phyloP scores from a whole-genome alignment of 2,797 vertebrate genomes.

The Acrossocheilus wenchowensis region DNA sequence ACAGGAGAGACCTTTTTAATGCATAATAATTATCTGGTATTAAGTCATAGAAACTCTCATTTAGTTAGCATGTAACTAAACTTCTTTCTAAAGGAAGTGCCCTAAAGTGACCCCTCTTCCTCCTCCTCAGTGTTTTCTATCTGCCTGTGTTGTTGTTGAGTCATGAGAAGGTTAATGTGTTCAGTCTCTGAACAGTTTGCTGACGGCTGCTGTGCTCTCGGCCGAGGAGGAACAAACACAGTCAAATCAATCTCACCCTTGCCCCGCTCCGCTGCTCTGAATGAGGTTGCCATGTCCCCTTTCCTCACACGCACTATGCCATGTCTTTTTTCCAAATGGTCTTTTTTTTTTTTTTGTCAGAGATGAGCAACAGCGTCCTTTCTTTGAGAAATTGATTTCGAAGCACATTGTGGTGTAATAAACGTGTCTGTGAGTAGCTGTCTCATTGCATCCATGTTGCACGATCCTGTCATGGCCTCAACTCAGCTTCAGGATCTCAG shows the following conservation, averaged over 20 bases:
- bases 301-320: neutral
- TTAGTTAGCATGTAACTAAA: neutral
- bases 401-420: too few relatives aligned
- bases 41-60: neutral
- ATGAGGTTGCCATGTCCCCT: conserved; percentile 13
- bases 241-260: conserved; percentile 43
- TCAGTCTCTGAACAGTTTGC: conserved; percentile 49
- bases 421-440: neutral
- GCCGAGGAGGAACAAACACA: conserved; percentile 52
- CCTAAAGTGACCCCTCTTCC: neutral
- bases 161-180: conserved; percentile 57
- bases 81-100: neutral
- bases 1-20: neutral
- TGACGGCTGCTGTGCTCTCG: conserved; percentile 42
- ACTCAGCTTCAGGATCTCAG: neutral
- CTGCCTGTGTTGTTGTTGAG: conserved; percentile 22
- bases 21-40: neutral
- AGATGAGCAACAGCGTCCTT: neutral
- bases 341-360: neutral
- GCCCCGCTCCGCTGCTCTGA: neutral
- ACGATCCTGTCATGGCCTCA: neutral
- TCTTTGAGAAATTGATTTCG: neutral
- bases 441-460: neutral
- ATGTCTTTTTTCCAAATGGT: neutral
- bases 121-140: conserved; percentile 16